phyloP scores from a whole-genome alignment of 2,113 vertebrate genomes.

The Myanophis thanlyinensis region DNA sequence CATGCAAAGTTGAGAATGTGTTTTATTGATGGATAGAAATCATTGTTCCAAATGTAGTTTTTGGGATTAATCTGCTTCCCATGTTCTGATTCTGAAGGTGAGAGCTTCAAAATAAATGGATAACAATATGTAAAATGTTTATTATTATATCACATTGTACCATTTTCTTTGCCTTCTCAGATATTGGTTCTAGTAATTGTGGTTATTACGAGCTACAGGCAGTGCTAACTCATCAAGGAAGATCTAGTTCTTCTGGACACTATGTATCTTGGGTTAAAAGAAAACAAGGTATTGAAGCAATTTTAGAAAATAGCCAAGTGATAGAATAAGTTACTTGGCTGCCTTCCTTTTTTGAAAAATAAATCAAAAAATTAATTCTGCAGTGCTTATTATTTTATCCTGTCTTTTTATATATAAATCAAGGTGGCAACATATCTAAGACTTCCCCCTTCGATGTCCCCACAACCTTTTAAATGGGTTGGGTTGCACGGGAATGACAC shows the following conservation, averaged over 20 bases:
- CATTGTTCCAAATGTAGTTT: not conserved
- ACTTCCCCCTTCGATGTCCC: not conserved
- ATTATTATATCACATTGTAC: not conserved
- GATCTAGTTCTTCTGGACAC: slow-evolving; percentile 97
- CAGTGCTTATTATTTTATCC: not conserved
- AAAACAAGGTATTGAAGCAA: slow-evolving; percentile 89
- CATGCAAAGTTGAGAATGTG: not conserved
- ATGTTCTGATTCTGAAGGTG: not conserved
- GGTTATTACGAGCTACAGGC: slow-evolving; percentile 98
- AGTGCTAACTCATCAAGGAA: slow-evolving; percentile 96
- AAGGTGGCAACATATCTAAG: not conserved
- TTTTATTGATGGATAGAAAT: not conserved
- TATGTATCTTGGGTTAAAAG: slow-evolving; percentile 98
- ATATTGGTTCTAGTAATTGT: slow-evolving; percentile 93
- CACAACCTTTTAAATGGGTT: not conserved
- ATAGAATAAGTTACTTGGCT: not conserved
- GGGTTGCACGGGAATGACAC: not conserved
- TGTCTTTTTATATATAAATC: not conserved
- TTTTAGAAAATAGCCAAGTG: not conserved
- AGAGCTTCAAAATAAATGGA: not conserved
- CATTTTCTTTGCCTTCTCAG: slow-evolving; percentile 60
- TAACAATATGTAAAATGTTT: not conserved
- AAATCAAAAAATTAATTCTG: not conserved
- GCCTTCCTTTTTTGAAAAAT: not conserved
- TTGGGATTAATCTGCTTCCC: not conserved